phyloP scores from a whole-genome alignment of 2,888 invertebrate genomes.

The Drosophila meridionalis region DNA sequence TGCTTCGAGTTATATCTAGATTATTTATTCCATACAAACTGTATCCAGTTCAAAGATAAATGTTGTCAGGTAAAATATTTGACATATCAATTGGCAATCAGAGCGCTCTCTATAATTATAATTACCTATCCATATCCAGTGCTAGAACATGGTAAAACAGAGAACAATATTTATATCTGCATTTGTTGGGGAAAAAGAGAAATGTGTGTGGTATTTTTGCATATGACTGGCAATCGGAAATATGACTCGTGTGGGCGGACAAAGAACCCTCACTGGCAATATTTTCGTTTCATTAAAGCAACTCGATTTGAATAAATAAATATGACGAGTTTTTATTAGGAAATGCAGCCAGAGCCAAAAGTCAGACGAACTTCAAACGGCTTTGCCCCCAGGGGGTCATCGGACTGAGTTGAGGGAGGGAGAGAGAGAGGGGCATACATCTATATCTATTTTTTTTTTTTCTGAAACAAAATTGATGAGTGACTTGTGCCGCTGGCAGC shows the following conservation, averaged over 20 bases:
- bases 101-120: neutral
- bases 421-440: slow-evolving; percentile 8
- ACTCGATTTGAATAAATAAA: slow-evolving; percentile 27
- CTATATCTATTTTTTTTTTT: neutral
- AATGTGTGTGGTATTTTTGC: too few species aligned
- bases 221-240: neutral
- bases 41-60: too few species aligned
- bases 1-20: neutral
- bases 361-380: slow-evolving; percentile 45
- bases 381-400: slow-evolving; percentile 46
- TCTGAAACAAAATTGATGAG: slow-evolving; percentile 58
- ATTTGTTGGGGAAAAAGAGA: too few species aligned
- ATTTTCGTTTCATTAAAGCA: neutral
- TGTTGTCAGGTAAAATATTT: neutral
- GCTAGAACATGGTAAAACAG: too few species aligned
- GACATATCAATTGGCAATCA: slow-evolving; percentile 5
- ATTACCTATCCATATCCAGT: neutral
- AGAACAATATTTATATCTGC: too few species aligned
- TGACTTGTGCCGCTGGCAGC: slow-evolving; percentile 56
- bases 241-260: too few species aligned
- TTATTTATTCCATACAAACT: too few species aligned
- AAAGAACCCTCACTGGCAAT: neutral
- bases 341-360: slow-evolving; percentile 11
- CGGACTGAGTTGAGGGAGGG: slow-evolving; percentile 28
- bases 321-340: slow-evolving; percentile 21